These are phyloP conservation scores for Hypothenemus hampei DNA, from an alignment of 1,140 invertebrate genomes.

Conservation along the genomic window DNA sequence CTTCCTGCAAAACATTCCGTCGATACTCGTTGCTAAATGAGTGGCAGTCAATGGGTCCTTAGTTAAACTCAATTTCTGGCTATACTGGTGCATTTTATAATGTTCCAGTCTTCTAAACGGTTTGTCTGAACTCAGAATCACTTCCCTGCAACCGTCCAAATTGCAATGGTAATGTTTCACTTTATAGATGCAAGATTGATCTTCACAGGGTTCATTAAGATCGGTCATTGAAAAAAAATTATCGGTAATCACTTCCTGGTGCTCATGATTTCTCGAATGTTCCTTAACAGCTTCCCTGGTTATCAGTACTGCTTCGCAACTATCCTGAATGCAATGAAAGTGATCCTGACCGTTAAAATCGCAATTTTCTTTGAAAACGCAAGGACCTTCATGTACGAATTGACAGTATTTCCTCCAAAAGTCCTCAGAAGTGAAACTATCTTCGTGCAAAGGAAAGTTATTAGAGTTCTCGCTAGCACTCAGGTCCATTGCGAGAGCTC, in stretches of 20 bases:
- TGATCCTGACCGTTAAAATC: constrained; percentile 62
- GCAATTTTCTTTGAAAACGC: constrained; percentile 56
- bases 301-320: constrained; percentile 64
- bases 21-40: constrained; percentile 67
- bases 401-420: constrained; percentile 59
- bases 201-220: constrained; percentile 57
- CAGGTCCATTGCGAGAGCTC: constrained; percentile 43
- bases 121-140: constrained; percentile 76
- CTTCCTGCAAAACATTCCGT: constrained; percentile 86
- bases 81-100: constrained; percentile 77
- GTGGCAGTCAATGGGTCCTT: constrained; percentile 55
- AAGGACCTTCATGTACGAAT: constrained; percentile 51
- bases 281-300: constrained; percentile 75
- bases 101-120: constrained; percentile 84
- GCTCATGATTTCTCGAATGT: constrained; percentile 80
- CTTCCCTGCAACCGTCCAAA: constrained; percentile 81
- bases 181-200: constrained; percentile 70
- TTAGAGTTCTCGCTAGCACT: constrained; percentile 40
- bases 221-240: constrained; percentile 65
- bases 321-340: constrained; percentile 69
- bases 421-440: constrained; percentile 46
- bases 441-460: constrained; percentile 30
- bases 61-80: constrained; percentile 52
- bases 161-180: constrained; percentile 83
- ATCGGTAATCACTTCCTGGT: constrained; percentile 79